Conservation (phyloP, 2,888 invertebrate genomes). For the Pseudoips prasinana region DNA sequence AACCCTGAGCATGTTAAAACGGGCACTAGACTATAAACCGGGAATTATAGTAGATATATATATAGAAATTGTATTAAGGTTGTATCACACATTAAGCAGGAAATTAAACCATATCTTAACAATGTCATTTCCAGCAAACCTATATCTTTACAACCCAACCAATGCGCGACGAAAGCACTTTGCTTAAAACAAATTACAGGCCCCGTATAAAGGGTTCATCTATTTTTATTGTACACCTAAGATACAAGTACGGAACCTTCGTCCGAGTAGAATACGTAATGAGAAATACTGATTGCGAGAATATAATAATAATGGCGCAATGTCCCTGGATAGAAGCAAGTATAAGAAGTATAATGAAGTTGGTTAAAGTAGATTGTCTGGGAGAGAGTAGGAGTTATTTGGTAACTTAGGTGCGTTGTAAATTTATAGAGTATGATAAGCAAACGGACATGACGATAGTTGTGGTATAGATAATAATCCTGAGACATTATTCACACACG, state of each 20-base stretch:
- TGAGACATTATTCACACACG: too few relatives aligned
- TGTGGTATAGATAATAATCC: too few relatives aligned
- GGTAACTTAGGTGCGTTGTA: not conserved
- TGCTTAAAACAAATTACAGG: conserved; percentile 56
- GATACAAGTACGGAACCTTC: conserved; percentile 30
- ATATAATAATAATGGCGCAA: conserved; percentile 27
- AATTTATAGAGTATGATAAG: too few relatives aligned
- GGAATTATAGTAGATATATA: too few relatives aligned
- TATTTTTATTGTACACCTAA: conserved; percentile 47
- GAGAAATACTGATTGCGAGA: conserved; percentile 30
- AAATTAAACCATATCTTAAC: not conserved
- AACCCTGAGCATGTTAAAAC: too few relatives aligned
- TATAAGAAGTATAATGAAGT: conserved; percentile 15
- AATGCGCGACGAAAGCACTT: conserved; percentile 45
- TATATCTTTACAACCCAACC: conserved; percentile 20
- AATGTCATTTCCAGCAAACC: conserved; percentile 14
- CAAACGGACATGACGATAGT: too few relatives aligned
- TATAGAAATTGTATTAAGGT: too few relatives aligned
- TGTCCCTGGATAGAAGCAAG: conserved; percentile 8
- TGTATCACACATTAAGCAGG: too few relatives aligned
- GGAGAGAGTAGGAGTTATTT: not conserved
- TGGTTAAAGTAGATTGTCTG: conserved; percentile 19
- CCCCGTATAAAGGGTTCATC: conserved; percentile 46
- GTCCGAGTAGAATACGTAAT: conserved; percentile 35
- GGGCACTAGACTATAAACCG: too few relatives aligned